These are phyloP conservation scores for Lycaon pictus DNA, from an alignment of 2,113 vertebrate genomes.

Conservation along the genomic window DNA sequence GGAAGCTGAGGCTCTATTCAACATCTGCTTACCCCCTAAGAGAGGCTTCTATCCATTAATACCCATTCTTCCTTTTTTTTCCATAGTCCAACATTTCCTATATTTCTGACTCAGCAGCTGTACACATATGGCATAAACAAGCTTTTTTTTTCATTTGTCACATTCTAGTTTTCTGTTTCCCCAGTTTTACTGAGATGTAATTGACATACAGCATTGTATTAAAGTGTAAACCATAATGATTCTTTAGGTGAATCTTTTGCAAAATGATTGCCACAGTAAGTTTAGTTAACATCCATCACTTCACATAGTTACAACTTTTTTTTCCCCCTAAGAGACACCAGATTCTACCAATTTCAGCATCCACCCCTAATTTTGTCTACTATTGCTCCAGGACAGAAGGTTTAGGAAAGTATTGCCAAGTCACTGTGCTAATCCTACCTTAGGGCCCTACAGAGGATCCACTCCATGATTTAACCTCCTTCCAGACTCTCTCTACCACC, in stretches of 20 bases:
- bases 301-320: background rate
- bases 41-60: background rate
- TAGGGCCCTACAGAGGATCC: background rate
- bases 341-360: conserved; percentile 30
- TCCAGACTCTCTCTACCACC: background rate
- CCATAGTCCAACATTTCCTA: background rate
- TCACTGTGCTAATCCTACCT: background rate
- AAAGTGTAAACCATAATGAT: background rate
- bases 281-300: background rate
- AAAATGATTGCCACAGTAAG: background rate
- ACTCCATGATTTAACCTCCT: background rate
- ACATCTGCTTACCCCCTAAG: background rate
- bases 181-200: background rate
- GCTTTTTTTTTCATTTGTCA: conserved; percentile 2
- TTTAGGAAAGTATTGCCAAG: background rate
- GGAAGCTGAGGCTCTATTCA: background rate
- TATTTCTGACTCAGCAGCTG: conserved; percentile 60
- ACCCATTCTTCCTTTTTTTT: conserved; percentile 35
- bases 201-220: background rate
- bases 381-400: background rate
- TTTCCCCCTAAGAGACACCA: background rate
- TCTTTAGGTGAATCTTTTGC: background rate
- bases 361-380: background rate
- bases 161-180: conserved; percentile 44
- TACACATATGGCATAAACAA: conserved; percentile 51